Percentiles rank a stretch among this genome's conserved stretches.
Evolutionary conservation across 2,797 vertebrate genomes (phyloP).

Genomic region (Onychomys torridus): DNA sequence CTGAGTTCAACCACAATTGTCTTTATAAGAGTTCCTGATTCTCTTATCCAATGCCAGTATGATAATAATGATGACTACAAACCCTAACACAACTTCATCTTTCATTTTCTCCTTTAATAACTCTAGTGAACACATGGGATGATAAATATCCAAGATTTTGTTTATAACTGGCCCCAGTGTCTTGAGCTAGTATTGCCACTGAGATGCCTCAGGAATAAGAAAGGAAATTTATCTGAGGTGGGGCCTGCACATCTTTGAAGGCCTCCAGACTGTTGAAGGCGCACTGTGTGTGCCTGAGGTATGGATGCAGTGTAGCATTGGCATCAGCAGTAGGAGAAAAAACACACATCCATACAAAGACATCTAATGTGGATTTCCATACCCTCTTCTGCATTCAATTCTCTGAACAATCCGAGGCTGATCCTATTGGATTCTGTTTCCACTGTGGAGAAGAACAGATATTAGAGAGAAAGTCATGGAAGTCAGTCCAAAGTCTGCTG

Average conservation of each 20-base stretch:
- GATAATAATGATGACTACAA: not conserved
- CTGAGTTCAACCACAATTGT: not conserved
- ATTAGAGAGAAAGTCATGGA: not conserved
- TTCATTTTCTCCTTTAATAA: not conserved
- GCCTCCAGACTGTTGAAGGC: not conserved
- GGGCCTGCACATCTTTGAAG: not conserved
- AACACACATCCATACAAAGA: not conserved
- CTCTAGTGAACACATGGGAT: not conserved
- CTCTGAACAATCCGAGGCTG: not conserved
- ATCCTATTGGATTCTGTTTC: not conserved
- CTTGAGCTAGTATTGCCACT: not conserved
- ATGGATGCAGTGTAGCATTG: not conserved
- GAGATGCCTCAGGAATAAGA: not conserved
- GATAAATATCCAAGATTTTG: not conserved
- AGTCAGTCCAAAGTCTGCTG: not conserved
- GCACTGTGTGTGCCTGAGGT: too few species aligned
- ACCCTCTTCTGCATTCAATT: not conserved
- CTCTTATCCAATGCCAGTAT: not conserved
- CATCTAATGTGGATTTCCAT: not conserved
- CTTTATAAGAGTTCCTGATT: not conserved
- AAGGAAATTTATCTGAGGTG: not conserved
- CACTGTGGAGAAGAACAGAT: not conserved
- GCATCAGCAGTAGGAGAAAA: not conserved
- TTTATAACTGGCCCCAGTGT: not conserved
- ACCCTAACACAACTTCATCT: not conserved